Conservation (phyloP, 2,888 invertebrate genomes). For the Sphecodes monilicornis region DNA sequence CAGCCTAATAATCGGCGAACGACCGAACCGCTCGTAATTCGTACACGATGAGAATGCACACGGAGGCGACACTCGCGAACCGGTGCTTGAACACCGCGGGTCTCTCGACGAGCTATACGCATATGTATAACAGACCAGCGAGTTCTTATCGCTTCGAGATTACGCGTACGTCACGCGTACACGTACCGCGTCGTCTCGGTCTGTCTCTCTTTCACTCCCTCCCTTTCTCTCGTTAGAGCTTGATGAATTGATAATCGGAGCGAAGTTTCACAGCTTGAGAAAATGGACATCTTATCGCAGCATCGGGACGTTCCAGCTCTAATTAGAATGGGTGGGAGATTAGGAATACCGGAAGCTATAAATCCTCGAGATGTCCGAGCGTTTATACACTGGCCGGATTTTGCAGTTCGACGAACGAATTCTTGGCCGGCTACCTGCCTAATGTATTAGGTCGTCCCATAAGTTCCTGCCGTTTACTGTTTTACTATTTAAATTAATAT, state of each 20-base stretch:
- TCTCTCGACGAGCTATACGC: constrained; percentile 16
- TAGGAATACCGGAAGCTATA: not conserved
- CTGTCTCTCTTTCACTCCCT: not conserved
- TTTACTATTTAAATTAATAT: no score
- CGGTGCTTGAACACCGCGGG: constrained; percentile 9
- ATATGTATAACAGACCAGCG: constrained; percentile 35
- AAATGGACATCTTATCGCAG: not conserved
- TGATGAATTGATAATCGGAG: not conserved
- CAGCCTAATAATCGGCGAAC: not conserved
- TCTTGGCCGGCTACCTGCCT: no score
- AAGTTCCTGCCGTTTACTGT: no score
- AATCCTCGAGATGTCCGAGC: not conserved
- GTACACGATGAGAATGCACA: constrained; percentile 15
- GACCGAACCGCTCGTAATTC: constrained; percentile 16
- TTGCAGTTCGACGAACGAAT: no score
- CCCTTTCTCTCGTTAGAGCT: not conserved
- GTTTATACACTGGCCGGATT: no score
- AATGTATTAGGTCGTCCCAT: no score
- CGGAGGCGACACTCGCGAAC: constrained; percentile 9
- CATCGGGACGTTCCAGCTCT: not conserved
- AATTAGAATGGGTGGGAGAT: not conserved
- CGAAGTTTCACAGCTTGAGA: not conserved
- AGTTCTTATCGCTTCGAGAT: constrained; percentile 43
- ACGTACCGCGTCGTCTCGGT: not conserved
- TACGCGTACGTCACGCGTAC: constrained; percentile 27